Evolutionary conservation across 2,888 invertebrate species (phyloP).

Genomic region (Drosophila sordidula): DNA sequence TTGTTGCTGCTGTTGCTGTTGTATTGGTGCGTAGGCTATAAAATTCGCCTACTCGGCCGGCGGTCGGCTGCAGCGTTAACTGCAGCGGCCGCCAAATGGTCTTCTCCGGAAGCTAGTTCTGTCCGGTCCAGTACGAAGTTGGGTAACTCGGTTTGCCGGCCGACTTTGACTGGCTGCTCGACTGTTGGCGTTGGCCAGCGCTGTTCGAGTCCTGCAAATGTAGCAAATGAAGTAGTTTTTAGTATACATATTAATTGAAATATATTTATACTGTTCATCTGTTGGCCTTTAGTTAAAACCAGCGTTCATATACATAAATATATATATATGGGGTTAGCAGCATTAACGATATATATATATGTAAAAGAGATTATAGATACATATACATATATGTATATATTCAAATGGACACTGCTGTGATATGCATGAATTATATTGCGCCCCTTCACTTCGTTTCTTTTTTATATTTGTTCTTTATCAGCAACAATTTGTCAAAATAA

Average conservation of each 20-base stretch:
- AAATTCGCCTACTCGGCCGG: conserved; percentile 51
- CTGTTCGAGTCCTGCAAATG: conserved; percentile 85
- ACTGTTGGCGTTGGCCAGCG: conserved; percentile 85
- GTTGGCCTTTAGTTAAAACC: neutral
- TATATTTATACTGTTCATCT: neutral
- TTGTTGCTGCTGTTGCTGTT: conserved; percentile 30
- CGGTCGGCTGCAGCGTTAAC: conserved; percentile 45
- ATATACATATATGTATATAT: conserved; percentile 13
- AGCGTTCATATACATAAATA: conserved; percentile 5
- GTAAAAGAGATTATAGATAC: conserved; percentile 5
- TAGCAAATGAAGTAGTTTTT: neutral
- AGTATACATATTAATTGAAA: neutral
- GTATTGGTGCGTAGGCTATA: conserved; percentile 60
- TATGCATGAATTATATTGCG: conserved; percentile 44
- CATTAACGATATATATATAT: conserved; percentile 18
- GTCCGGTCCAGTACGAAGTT: conserved; percentile 85
- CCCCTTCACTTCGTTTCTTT: conserved; percentile 10
- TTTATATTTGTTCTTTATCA: conserved; percentile 3
- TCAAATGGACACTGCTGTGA: conserved; percentile 26
- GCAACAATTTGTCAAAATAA: conserved; percentile 31
- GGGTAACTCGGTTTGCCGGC: conserved; percentile 85
- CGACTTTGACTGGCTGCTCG: conserved; percentile 85
- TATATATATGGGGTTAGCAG: conserved; percentile 25
- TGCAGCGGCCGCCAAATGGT: conserved; percentile 75
- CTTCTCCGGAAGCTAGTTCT: conserved; percentile 83